Percentiles rank a stretch among this genome's conserved stretches.
Evolutionary conservation across 2,797 vertebrate genomes (phyloP).

Genomic region (Ptychadena robeensis): DNA sequence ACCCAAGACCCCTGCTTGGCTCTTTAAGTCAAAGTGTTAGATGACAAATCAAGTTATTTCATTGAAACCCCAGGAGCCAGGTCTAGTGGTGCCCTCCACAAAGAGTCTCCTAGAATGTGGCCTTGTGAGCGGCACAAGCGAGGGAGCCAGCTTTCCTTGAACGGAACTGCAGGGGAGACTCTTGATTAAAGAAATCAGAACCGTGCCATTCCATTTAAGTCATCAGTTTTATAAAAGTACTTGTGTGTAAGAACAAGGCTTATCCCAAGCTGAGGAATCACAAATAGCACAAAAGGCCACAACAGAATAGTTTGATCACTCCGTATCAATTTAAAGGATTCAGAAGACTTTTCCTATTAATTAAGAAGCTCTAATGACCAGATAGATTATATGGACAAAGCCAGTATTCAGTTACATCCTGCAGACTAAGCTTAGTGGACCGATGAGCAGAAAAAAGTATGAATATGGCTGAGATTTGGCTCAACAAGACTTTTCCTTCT

Average conservation of each 20-base stretch:
- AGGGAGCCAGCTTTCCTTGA: conserved; percentile 77
- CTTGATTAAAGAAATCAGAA: conserved; percentile 71
- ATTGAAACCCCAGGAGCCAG: conserved; percentile 78
- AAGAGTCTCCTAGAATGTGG: conserved; percentile 78
- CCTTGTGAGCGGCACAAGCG: conserved; percentile 75
- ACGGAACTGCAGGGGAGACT: conserved; percentile 76
- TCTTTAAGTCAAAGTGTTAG: conserved; percentile 80
- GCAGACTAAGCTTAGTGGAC: conserved; percentile 52
- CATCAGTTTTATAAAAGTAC: conserved; percentile 74
- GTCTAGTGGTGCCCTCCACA: conserved; percentile 79
- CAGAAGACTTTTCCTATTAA: conserved; percentile 81
- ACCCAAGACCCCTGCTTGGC: conserved; percentile 78
- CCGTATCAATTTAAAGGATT: conserved; percentile 71
- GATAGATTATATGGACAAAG: conserved; percentile 74
- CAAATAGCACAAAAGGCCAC: rapidly evolving
- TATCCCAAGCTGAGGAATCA: conserved; percentile 63
- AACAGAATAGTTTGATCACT: conserved; percentile 69
- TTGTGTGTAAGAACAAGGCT: conserved; percentile 76
- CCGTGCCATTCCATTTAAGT: conserved; percentile 75
- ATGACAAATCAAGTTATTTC: conserved; percentile 80
- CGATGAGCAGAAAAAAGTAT: background rate
- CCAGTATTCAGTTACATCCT: conserved; percentile 75
- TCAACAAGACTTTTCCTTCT: background rate
- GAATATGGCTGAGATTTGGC: conserved; percentile 12
- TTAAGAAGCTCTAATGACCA: conserved; percentile 82